Base-by-base conservation (phyloP, 2,113 vertebrate species). In the Galeopterus variegatus region DNA sequence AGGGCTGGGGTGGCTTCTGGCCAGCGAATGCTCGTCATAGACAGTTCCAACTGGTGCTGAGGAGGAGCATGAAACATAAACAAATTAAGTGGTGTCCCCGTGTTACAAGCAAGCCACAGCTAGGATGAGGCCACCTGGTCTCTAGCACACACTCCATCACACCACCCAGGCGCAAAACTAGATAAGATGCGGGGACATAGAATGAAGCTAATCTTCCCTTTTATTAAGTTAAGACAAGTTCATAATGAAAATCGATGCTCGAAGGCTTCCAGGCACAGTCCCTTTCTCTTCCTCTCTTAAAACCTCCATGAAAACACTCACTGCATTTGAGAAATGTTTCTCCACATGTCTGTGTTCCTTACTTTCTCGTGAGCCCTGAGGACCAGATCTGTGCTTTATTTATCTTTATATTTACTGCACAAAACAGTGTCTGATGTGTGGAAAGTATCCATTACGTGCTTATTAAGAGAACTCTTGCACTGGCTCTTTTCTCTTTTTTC, bases 41-140 rank as follows among this genome's bases (percentile, higher is more conserved):
- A 48, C 3, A 8, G 17, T 48, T 48, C 7, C 1, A 0, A 52
- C 2, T 14, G 1, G 8, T 31, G 10, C 21, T 3, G 24, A 54
- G 17, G 45, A 56, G 5, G n/a, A 36, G 21, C 18, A 5, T 28
- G 28, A 11, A 41, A 15, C 13, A 0, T 45, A 41, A 77, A 60
- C 4, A 26, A 33, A 56, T 1, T 15, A 45, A 76, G 31, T 3
- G 5, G 23, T 18, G 31, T 36, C 21, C 41, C 28, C 0, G 0
- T 4, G 36, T 19, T 7, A n/a, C n/a, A 58, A 19, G 12, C 8
- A 9, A 17, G 50, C 48, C 23, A 9, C 28, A 8, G 23, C 45
- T 23, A 72, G 48, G 64, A 13, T 0, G 2, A 70, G 33, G 9
- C 52, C 19, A 10, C 81, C 45, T 28, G 33, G 17, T 15, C 4